A percentile compares a stretch with the other conserved stretches of the same genome.
These are phyloP conservation scores for Delia radicum DNA, from an alignment of 1,140 invertebrate species.

Conservation along the genomic window DNA sequence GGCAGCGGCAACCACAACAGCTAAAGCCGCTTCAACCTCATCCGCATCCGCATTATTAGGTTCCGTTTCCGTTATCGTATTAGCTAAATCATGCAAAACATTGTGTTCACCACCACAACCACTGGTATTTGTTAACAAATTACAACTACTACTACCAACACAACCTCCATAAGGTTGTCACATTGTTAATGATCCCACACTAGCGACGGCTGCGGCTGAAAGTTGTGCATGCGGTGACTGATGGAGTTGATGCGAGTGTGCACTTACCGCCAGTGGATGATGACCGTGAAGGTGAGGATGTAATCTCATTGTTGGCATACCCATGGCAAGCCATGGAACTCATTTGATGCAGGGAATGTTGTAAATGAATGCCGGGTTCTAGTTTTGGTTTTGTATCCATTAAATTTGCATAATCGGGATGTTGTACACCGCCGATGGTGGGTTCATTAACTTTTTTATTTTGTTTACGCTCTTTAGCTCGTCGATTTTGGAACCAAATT, in stretches of 20 bases:
- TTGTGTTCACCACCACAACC: slow-evolving; percentile 25
- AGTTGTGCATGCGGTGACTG: slow-evolving; percentile 40
- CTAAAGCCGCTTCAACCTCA: slow-evolving; percentile 3
- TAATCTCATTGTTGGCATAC: slow-evolving; percentile 40
- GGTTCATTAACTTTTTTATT: slow-evolving; percentile 74
- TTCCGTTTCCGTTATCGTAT: not conserved
- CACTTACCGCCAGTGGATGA: slow-evolving; percentile 36
- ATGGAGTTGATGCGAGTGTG: slow-evolving; percentile 45
- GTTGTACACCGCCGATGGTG: slow-evolving; percentile 41
- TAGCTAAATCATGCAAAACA: slow-evolving; percentile 28
- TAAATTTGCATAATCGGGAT: slow-evolving; percentile 42
- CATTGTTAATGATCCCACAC: slow-evolving; percentile 48
- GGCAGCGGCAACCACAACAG: slow-evolving; percentile 5
- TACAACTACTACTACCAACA: not conserved
- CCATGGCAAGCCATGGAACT: slow-evolving; percentile 52
- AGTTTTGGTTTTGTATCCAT: slow-evolving; percentile 50
- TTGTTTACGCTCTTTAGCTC: slow-evolving; percentile 89
- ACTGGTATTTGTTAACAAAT: slow-evolving; percentile 15
- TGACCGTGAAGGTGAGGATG: slow-evolving; percentile 39
- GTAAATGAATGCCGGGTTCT: slow-evolving; percentile 49
- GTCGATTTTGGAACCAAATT: slow-evolving; percentile 83
- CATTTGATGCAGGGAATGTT: slow-evolving; percentile 50
- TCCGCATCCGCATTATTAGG: not conserved
- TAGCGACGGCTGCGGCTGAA: slow-evolving; percentile 41
- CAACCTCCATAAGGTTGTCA: slow-evolving; percentile 40